These are phyloP conservation scores for Carterocephalus palaemon DNA, from an alignment of 2,888 invertebrate genomes.

Conservation along the genomic window DNA sequence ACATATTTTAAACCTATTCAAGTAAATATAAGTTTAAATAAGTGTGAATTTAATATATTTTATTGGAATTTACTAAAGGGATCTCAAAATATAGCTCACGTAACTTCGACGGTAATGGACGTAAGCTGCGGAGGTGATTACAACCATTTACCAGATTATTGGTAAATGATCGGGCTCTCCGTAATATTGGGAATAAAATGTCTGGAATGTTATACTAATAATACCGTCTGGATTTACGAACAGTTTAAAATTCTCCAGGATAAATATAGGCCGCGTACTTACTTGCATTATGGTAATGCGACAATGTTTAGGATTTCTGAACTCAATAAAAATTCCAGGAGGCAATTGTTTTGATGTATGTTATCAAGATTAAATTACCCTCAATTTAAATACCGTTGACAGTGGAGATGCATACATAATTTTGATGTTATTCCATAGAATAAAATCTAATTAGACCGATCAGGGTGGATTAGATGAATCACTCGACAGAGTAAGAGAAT, in stretches of 20 bases:
- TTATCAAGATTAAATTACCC: conserved; percentile 10
- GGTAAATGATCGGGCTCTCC: conserved; percentile 56
- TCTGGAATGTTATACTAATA: conserved; percentile 47
- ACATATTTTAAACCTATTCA: no score
- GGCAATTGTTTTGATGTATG: conserved; percentile 32
- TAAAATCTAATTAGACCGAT: neutral
- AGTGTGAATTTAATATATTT: neutral
- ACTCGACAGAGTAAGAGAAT: no score
- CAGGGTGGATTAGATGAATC: no score
- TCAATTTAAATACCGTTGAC: conserved; percentile 7
- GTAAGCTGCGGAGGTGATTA: conserved; percentile 67
- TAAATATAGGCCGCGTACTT: conserved; percentile 46
- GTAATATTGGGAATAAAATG: conserved; percentile 56
- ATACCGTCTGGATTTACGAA: conserved; percentile 30
- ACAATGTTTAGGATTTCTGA: conserved; percentile 24
- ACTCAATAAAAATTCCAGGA: conserved; percentile 44
- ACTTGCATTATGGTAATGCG: conserved; percentile 14
- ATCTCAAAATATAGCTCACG: conserved; percentile 24
- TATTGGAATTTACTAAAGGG: neutral
- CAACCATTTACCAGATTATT: conserved; percentile 72
- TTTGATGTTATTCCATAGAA: neutral
- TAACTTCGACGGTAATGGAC: conserved; percentile 66
- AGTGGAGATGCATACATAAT: conserved; percentile 2
- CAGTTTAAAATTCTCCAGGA: conserved; percentile 36
- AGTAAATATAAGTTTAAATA: neutral